These are phyloP conservation scores for Percina caprodes DNA, from an alignment of 2,113 vertebrate genomes.

Conservation along the genomic window DNA sequence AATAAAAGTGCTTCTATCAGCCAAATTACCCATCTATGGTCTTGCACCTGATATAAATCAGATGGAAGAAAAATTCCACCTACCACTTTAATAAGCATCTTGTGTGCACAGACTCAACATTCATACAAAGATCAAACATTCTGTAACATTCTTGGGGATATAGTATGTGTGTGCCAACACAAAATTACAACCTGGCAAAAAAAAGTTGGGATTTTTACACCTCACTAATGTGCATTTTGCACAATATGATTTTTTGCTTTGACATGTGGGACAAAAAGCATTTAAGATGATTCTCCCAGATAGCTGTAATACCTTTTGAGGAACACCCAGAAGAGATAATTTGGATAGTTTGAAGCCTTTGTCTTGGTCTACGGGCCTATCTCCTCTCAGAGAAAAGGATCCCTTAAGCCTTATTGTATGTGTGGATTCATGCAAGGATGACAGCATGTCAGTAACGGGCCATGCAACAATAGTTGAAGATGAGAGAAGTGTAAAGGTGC, in stretches of 20 bases:
- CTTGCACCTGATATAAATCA: constrained; percentile 82
- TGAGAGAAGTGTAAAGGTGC: constrained; percentile 79
- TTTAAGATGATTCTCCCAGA: constrained; percentile 68
- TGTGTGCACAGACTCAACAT: constrained; percentile 48
- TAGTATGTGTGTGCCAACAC: constrained; percentile 57
- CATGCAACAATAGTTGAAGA: constrained; percentile 75
- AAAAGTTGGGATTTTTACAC: background rate
- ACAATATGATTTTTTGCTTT: constrained; percentile 54
- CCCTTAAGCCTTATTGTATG: constrained; percentile 58
- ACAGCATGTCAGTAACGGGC: constrained; percentile 58
- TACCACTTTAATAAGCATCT: constrained; percentile 79
- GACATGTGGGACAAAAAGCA: constrained; percentile 49
- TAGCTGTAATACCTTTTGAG: constrained; percentile 59
- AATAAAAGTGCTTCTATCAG: constrained; percentile 80
- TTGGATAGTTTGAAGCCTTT: constrained; percentile 70
- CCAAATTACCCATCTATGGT: constrained; percentile 76
- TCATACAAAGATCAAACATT: constrained; percentile 79
- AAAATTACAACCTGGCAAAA: constrained; percentile 75
- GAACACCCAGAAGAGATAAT: constrained; percentile 66
- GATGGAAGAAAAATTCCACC: constrained; percentile 77
- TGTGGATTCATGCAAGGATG: constrained; percentile 60
- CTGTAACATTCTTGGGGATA: constrained; percentile 70
- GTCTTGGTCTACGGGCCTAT: constrained; percentile 54
- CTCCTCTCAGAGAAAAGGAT: constrained; percentile 58
- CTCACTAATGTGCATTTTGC: constrained; percentile 45